Conservation (phyloP, 2,797 vertebrate species). For the Thamnophis elegans region DNA sequence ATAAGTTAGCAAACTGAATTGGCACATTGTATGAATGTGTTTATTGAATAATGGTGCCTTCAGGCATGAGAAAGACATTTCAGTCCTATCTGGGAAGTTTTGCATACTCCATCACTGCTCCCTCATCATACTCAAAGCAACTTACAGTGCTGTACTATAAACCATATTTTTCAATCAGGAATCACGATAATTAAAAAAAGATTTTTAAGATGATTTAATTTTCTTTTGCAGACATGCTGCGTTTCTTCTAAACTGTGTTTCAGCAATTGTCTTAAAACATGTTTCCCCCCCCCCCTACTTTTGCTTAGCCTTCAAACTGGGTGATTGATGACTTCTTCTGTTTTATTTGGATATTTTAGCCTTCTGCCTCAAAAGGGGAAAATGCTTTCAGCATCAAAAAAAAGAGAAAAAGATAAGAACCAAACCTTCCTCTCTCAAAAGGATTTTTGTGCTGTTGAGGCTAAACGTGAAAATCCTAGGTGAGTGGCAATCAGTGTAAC, state of each 20-base stretch:
- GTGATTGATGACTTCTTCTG: not conserved
- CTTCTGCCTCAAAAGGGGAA: not conserved
- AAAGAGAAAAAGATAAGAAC: not conserved
- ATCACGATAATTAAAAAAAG: not conserved
- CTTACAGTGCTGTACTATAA: not conserved
- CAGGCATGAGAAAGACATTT: not conserved
- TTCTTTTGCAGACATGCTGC: not conserved
- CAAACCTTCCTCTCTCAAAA: not conserved
- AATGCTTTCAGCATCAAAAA: not conserved
- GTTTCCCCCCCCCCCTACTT: not conserved
- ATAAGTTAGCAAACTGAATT: not conserved
- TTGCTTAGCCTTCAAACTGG: not conserved
- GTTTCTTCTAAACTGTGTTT: not conserved
- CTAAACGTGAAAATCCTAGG: conserved; percentile 27
- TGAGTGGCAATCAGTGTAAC: conserved; percentile 41
- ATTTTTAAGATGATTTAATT: not conserved
- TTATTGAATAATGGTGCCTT: not conserved
- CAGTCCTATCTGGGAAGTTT: not conserved
- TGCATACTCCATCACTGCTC: not conserved
- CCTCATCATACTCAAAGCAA: not conserved
- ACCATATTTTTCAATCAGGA: not conserved
- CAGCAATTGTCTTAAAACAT: not conserved
- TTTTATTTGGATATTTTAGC: not conserved
- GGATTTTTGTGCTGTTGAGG: conserved; percentile 36
- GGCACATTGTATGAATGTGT: not conserved